Evolutionary conservation across 2,888 invertebrate species (phyloP).

Genomic region (Hartigia nigra): DNA sequence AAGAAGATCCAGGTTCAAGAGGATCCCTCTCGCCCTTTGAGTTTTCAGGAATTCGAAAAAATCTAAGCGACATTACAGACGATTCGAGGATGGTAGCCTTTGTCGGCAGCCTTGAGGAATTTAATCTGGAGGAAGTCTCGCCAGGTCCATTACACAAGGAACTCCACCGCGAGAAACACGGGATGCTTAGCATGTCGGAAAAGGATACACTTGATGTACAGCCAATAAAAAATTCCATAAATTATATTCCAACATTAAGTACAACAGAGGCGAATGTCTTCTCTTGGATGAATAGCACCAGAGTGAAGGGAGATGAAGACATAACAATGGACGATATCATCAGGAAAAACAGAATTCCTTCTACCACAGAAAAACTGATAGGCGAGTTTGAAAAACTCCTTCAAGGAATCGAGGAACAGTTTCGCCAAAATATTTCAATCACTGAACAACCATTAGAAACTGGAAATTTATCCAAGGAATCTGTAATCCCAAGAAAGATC

Average conservation of each 20-base stretch:
- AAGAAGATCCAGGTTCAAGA: too few species aligned
- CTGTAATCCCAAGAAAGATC: background rate
- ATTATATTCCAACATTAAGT: background rate
- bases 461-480: background rate
- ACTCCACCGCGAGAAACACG: background rate
- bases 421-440: background rate
- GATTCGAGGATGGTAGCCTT: constrained; percentile 6
- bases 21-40: too few species aligned
- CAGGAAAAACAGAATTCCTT: background rate
- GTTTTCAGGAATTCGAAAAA: background rate
- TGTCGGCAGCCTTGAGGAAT: constrained; percentile 17
- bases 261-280: background rate
- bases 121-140: constrained; percentile 5
- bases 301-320: background rate
- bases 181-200: background rate
- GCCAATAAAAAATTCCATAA: background rate
- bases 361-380: background rate
- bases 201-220: background rate
- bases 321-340: background rate
- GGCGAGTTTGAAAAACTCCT: background rate
- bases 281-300: background rate
- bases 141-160: background rate
- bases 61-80: constrained; percentile 11
- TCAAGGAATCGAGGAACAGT: background rate
- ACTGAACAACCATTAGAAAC: background rate